These are phyloP conservation scores for Machimus atricapillus DNA, from an alignment of 2,888 invertebrate genomes.

Conservation along the genomic window DNA sequence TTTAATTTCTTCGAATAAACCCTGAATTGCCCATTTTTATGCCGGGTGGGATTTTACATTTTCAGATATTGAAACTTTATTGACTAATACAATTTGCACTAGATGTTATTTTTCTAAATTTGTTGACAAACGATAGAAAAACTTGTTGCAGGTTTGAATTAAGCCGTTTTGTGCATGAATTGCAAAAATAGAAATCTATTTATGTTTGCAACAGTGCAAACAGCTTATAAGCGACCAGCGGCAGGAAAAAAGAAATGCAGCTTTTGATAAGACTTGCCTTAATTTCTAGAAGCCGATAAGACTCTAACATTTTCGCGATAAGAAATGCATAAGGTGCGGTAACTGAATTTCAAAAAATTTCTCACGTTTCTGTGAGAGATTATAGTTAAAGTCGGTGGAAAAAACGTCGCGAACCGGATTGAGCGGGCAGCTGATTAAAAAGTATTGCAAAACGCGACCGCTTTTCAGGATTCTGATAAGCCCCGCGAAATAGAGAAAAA, in stretches of 20 bases:
- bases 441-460: neutral
- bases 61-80: neutral
- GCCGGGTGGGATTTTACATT: neutral
- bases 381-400: neutral
- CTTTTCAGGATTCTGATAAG: neutral
- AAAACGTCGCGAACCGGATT: neutral
- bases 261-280: neutral
- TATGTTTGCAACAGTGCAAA: neutral
- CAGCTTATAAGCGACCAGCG: neutral
- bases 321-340: neutral
- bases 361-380: neutral
- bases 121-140: neutral
- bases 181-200: neutral
- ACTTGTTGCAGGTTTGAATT: neutral
- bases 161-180: neutral
- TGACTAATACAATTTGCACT: neutral
- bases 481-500: neutral
- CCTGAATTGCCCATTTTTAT: neutral
- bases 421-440: slow-evolving; percentile 13
- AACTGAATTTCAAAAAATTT: neutral
- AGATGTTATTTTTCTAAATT: too few species aligned
- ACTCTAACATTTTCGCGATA: neutral
- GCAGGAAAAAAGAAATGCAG: neutral
- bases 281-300: neutral
- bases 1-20: neutral